phyloP scores from a whole-genome alignment of 2,888 invertebrate species.

The Teleiodes luculella region DNA sequence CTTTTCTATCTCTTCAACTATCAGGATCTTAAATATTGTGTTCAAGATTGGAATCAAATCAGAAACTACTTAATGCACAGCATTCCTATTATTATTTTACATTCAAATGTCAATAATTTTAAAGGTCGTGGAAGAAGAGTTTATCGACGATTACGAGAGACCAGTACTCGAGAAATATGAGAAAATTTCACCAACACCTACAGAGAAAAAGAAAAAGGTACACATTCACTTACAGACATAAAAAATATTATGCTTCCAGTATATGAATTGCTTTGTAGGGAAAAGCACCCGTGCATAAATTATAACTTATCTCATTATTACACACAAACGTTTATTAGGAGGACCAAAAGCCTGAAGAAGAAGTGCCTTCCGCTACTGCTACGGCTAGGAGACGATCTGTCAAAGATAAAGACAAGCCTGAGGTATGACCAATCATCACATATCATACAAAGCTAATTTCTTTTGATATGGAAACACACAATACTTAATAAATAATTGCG shows the following conservation, averaged over 20 bases:
- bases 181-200: constrained; percentile 73
- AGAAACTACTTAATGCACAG: too few species aligned
- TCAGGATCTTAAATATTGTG: too few species aligned
- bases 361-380: constrained; percentile 56
- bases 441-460: constrained; percentile 1
- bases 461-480: not conserved
- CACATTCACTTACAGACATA: constrained; percentile 24
- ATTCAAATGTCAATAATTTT: constrained; percentile 38
- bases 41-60: too few species aligned
- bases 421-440: constrained; percentile 42
- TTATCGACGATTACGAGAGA: constrained; percentile 85
- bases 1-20: not conserved
- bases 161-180: constrained; percentile 85
- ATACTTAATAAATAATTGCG: constrained; percentile 20
- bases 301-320: not conserved
- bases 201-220: constrained; percentile 76
- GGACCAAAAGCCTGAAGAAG: constrained; percentile 44
- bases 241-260: constrained; percentile 1
- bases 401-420: constrained; percentile 67
- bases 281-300: too few species aligned
- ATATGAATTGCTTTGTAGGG: constrained; percentile 6
- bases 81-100: not conserved
- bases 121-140: constrained; percentile 69
- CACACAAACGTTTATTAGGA: constrained; percentile 26
- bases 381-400: constrained; percentile 63